These are phyloP conservation scores for Sebastiscus tertius DNA, from an alignment of 2,797 vertebrate species.

Conservation along the genomic window DNA sequence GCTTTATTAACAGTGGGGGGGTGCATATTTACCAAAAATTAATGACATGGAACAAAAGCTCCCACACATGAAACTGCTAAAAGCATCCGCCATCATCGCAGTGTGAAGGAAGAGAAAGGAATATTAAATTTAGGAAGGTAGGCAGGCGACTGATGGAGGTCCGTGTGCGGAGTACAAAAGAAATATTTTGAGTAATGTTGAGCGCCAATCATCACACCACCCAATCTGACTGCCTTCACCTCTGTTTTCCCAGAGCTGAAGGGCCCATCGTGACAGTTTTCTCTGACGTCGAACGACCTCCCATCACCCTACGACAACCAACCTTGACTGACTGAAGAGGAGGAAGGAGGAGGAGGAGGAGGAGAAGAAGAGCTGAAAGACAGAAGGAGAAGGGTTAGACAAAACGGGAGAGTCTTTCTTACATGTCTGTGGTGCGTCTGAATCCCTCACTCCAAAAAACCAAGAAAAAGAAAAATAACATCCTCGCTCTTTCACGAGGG, in stretches of 20 bases:
- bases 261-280: slow-evolving; percentile 51
- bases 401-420: slow-evolving; percentile 40
- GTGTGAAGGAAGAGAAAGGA: not conserved
- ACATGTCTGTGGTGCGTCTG: slow-evolving; percentile 65
- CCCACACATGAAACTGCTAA: slow-evolving; percentile 9
- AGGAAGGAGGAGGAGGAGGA: slow-evolving; percentile 13
- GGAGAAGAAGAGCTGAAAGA: slow-evolving; percentile 4
- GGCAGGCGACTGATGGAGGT: not conserved
- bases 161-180: not conserved
- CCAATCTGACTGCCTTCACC: slow-evolving; percentile 5
- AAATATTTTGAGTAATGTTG: not conserved
- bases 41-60: not conserved
- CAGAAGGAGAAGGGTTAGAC: slow-evolving; percentile 15
- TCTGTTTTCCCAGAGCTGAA: slow-evolving; percentile 71
- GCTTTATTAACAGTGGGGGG: not conserved
- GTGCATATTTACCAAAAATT: not conserved
- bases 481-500: slow-evolving; percentile 47
- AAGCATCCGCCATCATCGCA: not conserved
- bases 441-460: slow-evolving; percentile 60
- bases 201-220: not conserved
- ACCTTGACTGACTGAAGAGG: slow-evolving; percentile 52
- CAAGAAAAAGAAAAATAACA: slow-evolving; percentile 56
- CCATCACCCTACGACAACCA: slow-evolving; percentile 48
- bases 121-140: not conserved
- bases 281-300: slow-evolving; percentile 42